Evolutionary conservation across 2,888 invertebrate genomes (phyloP), one percentile per base, ranked within the genome.

Genomic region (Drosophila barbarae): DNA sequence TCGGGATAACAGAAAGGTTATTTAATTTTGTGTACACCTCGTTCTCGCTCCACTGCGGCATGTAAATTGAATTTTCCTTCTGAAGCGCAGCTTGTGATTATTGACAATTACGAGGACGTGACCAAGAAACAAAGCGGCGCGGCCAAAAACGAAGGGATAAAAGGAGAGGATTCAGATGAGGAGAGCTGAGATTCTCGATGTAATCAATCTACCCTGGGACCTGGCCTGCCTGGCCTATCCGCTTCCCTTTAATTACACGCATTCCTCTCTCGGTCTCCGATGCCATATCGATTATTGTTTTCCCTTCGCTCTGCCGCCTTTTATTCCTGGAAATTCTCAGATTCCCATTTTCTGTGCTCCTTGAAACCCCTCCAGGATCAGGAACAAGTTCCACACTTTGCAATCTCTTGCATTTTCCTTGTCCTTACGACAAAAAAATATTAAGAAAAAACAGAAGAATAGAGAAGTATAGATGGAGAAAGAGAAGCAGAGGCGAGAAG

Each of bases 41-140:
- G 61, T 55, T 56, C 18, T 39, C 36, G 59, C 57, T 61, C 41
- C 35, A 32, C 36, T 46, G 41, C 47, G 49, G 61, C 44, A 55
- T 77, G 69, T 57, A 70, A 84, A 78, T 77, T 70, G 56, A 59
- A 81, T 75, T 75, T 56, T 35, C 41, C 18, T 41, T 44, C 35
- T 51, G 49, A 56, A 52, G 65, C 58, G 58, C 71, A 69, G 51
- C 69, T 68, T 59, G 57, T 77, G 72, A 77, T 80, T 85, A 83
- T 80, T 71, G 81, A 66, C 84, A 80, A 80, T 80, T 80, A 80
- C 84, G 59, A 44, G 57, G 28, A 64, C 63, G 58, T 44, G 53
- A 50, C 52, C 49, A 26, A 58, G 38, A 52, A 46, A 47, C 41
- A 38, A 23, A 52, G 35, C 21, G 49, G 41, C 51, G 41, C 21